Conservation (phyloP, 2,797 vertebrate genomes). For the Geotrypetes seraphini region DNA sequence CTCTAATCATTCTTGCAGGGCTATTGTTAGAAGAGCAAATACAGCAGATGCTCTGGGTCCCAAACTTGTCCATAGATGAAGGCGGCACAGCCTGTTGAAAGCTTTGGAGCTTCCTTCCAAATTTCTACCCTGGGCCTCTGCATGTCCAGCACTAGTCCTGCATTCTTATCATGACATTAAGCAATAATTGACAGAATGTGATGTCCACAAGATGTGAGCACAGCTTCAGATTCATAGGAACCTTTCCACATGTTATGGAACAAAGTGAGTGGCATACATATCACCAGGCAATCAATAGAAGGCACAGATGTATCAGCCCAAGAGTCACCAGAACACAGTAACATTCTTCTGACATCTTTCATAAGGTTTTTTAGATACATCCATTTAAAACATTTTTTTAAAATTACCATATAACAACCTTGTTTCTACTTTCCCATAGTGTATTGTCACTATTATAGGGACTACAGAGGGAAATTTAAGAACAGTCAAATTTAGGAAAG, state of each 20-base stretch:
- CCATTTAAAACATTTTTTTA: slow-evolving; percentile 4
- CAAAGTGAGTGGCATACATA: slow-evolving; percentile 8
- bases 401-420: no score
- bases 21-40: no score
- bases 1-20: no score
- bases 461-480: slow-evolving; percentile 19
- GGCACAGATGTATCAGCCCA: slow-evolving; percentile 1
- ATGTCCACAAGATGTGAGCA: no score
- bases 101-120: no score
- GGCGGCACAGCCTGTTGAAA: no score
- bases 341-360: neutral
- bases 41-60: no score
- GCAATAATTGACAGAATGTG: fast-evolving
- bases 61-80: no score
- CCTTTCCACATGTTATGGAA: no score
- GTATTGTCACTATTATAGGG: slow-evolving; percentile 27
- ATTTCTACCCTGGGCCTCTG: no score
- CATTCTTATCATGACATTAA: no score
- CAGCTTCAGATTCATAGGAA: neutral
- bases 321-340: neutral
- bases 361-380: neutral
- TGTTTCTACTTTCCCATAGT: slow-evolving; percentile 32
- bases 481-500: slow-evolving; percentile 25
- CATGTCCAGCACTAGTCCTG: no score
- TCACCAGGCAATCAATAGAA: slow-evolving; percentile 12